A percentile compares a stretch with the other conserved stretches of the same genome.
Conservation (phyloP, 2,113 vertebrate genomes). For the Propithecus coquereli region DNA sequence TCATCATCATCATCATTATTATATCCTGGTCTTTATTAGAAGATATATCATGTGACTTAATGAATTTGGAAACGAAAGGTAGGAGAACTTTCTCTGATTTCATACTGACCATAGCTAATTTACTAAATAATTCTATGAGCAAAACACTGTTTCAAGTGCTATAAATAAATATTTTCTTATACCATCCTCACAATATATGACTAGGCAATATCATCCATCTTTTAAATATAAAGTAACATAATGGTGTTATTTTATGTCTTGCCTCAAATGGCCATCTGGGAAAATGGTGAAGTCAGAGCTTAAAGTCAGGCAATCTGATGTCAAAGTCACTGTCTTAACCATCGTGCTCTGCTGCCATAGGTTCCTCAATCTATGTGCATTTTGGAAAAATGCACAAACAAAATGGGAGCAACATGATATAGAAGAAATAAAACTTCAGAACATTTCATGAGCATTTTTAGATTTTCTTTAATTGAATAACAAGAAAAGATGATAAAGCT, state of each 20-base stretch:
- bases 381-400: background rate
- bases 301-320: background rate
- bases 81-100: background rate
- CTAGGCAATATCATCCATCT: background rate
- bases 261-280: too few relatives aligned
- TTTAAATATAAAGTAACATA: background rate
- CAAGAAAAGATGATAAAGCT: background rate
- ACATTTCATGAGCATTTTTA: background rate
- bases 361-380: accelerated
- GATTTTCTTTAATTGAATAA: background rate
- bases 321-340: background rate
- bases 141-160: background rate
- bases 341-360: background rate
- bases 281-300: background rate
- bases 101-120: background rate
- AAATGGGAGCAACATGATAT: background rate
- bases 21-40: background rate
- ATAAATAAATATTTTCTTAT: background rate
- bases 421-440: background rate
- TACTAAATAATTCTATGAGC: background rate
- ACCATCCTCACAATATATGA: background rate
- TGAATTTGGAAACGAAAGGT: background rate
- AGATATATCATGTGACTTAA: background rate
- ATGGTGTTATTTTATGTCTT: background rate
- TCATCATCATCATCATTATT: too few relatives aligned